Evolutionary conservation across 2,113 vertebrate species (phyloP).

Genomic region (Cercocebus atys): DNA sequence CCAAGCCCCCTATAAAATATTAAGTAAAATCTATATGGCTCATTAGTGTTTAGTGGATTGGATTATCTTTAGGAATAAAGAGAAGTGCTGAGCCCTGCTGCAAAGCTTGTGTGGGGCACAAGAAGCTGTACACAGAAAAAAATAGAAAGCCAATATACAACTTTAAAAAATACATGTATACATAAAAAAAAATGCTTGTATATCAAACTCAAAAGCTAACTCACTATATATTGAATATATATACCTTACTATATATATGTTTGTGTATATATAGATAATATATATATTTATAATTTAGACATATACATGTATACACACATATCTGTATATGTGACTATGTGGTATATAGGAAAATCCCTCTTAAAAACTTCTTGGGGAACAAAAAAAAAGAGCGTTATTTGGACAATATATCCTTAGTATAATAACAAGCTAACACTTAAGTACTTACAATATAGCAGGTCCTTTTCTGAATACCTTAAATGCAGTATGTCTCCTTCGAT

Average conservation of each 20-base stretch:
- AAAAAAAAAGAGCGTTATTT: not conserved
- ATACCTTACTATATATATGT: not conserved
- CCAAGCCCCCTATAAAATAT: not conserved
- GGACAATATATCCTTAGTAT: not conserved
- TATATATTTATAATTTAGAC: not conserved
- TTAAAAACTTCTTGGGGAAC: not conserved
- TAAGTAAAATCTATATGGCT: not conserved
- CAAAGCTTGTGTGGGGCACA: not conserved
- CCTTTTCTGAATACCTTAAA: not conserved
- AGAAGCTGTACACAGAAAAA: not conserved
- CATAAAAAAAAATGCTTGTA: not conserved
- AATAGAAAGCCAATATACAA: not conserved
- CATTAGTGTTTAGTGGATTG: not conserved
- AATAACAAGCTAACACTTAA: not conserved
- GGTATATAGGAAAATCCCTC: not conserved
- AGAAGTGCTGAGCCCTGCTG: not conserved
- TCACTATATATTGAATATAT: not conserved
- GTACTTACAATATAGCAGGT: not conserved
- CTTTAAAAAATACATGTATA: not conserved
- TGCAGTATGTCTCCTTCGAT: not conserved
- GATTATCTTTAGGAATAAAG: not conserved
- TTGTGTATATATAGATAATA: not conserved
- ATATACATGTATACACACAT: not conserved
- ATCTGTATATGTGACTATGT: not conserved
- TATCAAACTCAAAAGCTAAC: not conserved